phyloP scores from a whole-genome alignment of 2,797 vertebrate species.

The Enteromius viviparus region DNA sequence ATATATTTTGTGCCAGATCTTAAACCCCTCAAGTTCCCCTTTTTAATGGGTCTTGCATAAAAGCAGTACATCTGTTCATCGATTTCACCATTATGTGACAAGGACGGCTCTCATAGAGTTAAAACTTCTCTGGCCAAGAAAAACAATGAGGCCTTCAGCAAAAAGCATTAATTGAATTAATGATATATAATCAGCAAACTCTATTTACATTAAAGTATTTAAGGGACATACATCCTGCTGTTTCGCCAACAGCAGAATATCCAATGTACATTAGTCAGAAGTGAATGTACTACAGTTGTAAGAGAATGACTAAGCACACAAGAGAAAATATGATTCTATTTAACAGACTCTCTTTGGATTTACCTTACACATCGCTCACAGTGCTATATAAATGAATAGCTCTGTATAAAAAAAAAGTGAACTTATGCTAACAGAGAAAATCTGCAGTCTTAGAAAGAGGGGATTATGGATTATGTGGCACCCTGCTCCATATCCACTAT shows the following conservation, averaged over 20 bases:
- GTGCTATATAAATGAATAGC: not conserved
- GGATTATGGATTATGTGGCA: constrained; percentile 11
- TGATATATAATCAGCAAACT: not conserved
- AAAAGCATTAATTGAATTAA: not conserved
- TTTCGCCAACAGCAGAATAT: constrained; percentile 9
- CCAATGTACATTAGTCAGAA: not conserved
- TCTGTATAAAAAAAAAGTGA: not conserved
- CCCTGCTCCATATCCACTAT: not conserved
- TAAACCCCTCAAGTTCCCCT: not conserved
- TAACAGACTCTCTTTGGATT: not conserved
- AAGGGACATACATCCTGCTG: not conserved
- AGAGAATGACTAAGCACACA: not conserved
- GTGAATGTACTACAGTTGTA: not conserved
- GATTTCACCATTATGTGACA: not conserved
- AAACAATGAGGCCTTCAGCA: not conserved
- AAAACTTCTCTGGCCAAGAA: not conserved
- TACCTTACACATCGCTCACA: not conserved
- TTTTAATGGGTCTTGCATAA: not conserved
- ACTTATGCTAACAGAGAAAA: not conserved
- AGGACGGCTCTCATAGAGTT: not conserved
- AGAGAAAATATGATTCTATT: constrained; percentile 15
- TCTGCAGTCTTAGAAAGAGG: not conserved
- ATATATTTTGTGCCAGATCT: not conserved
- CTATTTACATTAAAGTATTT: not conserved
- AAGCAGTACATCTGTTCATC: not conserved